Evolutionary conservation across 2,113 vertebrate genomes (phyloP).

Genomic region (Pithys albifrons): DNA sequence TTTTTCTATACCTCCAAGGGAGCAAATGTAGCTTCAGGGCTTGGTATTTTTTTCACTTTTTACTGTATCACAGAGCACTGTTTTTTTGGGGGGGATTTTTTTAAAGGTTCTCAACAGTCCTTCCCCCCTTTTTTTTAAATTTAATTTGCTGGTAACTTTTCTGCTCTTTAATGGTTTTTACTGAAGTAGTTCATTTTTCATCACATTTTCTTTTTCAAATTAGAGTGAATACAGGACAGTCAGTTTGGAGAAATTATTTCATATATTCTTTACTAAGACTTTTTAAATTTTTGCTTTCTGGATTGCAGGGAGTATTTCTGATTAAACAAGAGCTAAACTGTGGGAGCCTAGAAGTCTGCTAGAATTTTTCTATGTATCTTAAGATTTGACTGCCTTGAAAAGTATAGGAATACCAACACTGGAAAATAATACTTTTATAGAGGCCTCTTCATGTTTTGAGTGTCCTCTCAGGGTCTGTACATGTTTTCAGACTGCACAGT

Average conservation of each 20-base stretch:
- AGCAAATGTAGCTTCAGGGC: not conserved
- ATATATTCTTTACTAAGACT: not conserved
- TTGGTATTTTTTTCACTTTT: not conserved
- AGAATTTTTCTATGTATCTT: not conserved
- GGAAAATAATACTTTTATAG: not conserved
- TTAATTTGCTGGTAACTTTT: not conserved
- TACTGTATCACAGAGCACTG: not conserved
- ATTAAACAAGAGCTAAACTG: not conserved
- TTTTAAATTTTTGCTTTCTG: not conserved
- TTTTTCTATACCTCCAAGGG: not conserved
- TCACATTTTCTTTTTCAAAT: not conserved
- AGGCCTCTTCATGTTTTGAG: not conserved
- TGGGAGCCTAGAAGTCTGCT: not conserved
- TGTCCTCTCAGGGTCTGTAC: not conserved
- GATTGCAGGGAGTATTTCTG: not conserved
- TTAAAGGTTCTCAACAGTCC: not conserved
- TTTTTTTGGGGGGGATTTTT: rapidly evolving
- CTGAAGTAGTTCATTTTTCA: not conserved
- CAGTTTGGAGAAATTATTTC: not conserved
- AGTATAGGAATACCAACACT: not conserved
- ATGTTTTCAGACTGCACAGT: not conserved
- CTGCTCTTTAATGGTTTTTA: not conserved
- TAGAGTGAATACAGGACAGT: not conserved
- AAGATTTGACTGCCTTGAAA: not conserved
- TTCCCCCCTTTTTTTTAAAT: not conserved